phyloP scores from a whole-genome alignment of 2,113 vertebrate genomes.

The Pedionomus torquatus region DNA sequence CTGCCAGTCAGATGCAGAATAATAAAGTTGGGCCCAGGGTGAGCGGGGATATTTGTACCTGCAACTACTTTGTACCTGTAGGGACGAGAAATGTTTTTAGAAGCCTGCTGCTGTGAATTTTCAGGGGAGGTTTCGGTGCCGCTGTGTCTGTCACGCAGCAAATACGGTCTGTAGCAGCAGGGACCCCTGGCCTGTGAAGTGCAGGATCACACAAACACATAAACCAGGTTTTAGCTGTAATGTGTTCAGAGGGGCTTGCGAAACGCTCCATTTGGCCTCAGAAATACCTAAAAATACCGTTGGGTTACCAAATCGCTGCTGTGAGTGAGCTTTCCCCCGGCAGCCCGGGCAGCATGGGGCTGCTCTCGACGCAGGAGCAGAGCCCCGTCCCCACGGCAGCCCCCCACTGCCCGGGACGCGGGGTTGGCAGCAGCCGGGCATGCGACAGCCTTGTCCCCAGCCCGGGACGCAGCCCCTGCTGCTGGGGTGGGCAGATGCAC shows the following conservation, averaged over 20 bases:
- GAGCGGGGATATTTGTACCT: background rate
- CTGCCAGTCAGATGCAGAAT: background rate
- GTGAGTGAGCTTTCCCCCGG: accelerated
- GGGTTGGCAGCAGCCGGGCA: background rate
- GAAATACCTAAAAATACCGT: background rate
- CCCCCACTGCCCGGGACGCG: accelerated
- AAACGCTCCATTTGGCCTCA: background rate
- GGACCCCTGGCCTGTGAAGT: background rate
- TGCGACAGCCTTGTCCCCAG: background rate
- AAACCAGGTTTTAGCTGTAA: background rate
- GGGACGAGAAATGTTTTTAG: background rate
- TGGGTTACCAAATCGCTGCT: accelerated
- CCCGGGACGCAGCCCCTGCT: accelerated
- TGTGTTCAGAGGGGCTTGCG: background rate
- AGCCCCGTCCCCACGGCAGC: accelerated
- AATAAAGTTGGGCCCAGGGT: background rate
- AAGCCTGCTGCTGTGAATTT: background rate
- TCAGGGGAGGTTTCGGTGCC: background rate
- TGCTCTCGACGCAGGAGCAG: background rate
- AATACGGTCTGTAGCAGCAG: background rate
- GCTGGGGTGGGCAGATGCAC: accelerated
- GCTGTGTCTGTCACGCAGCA: background rate
- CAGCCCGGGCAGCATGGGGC: accelerated
- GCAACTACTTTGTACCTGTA: background rate
- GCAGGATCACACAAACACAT: accelerated